Evolutionary conservation across 2,113 vertebrate species (phyloP), one percentile per base, ranked within the genome.

Genomic region (Cairina moschata): DNA sequence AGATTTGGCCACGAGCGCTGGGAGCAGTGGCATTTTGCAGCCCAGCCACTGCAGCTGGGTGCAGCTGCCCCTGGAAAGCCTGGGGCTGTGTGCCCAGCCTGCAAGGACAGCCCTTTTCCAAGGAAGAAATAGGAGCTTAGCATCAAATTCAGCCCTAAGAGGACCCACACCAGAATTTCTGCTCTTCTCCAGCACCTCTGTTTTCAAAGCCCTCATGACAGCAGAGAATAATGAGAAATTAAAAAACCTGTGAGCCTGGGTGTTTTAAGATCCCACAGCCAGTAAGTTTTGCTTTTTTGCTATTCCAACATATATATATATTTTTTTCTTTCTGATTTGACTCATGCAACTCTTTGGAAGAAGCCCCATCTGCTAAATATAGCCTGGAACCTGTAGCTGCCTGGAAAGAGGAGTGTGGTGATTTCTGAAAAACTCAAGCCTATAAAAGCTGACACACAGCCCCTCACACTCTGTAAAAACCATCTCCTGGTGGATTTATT

Each of bases 401-500:
- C 93, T 95, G 91, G 80, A 65, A 93, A 80, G 85, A 90, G 90
- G 52, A 83, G 58, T 55, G 55, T 52, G 71, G 58, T 85, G 89
- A 85, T 91, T 95, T 89, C 93, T 91, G 91, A 86, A 85, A 76
- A 93, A 69, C 65, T 68, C 69, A 8, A 94, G 73, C 93, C 91
- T 77, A 56, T 78, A 91, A 94, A 93, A 93, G 73, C 93, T 92
- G 96, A 87, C 94, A 96, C 50, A 50, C 44, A 62, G 85, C 88
- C 94, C 83, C 90, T 96, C 62, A 13, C 75, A 83, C 84, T 83
- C 90, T 26, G 74, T 83, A 91, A 93, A 96, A 96, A 83, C 66
- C 91, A 86, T 91, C 96, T 86, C 91, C 77, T 80, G 26, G 84
- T 91, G 87, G 93, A 95, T 96, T 97, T 97, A 97, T 97, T 93